Evolutionary conservation across 2,113 vertebrate species (phyloP).

Genomic region (Dicerorhinus sumatrensis): DNA sequence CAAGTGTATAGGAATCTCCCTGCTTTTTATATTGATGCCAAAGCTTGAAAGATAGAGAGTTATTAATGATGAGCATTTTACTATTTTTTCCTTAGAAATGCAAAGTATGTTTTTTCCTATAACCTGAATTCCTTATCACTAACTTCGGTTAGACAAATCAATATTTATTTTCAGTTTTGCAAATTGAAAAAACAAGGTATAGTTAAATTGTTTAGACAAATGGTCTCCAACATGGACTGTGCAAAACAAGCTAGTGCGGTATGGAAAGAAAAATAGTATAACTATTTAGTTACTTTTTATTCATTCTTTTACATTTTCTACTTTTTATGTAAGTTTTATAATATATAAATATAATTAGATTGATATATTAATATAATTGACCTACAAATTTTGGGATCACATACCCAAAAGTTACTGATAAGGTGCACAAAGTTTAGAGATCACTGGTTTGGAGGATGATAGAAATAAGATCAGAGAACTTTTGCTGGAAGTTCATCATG

Average conservation of each 20-base stretch:
- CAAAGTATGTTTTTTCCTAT: conserved; percentile 7
- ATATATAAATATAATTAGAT: neutral
- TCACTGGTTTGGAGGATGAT: neutral
- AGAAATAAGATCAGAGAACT: neutral
- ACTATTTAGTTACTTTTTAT: conserved; percentile 13
- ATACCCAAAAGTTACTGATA: neutral
- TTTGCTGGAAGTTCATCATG: neutral
- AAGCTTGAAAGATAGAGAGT: neutral
- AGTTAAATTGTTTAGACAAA: conserved; percentile 8
- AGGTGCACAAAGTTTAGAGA: neutral
- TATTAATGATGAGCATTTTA: conserved; percentile 27
- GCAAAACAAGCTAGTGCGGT: neutral
- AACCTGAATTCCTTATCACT: conserved; percentile 20
- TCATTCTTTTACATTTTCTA: conserved; percentile 24
- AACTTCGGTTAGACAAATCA: neutral
- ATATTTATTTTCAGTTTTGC: conserved; percentile 24
- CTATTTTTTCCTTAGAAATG: neutral
- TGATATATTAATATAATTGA: neutral
- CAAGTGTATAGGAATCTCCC: neutral
- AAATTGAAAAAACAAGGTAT: neutral
- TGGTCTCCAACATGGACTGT: neutral
- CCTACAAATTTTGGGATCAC: neutral
- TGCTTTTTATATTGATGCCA: neutral
- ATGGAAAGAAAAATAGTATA: neutral
- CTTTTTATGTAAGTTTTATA: neutral